These are phyloP conservation scores for Noctilio leporinus DNA, from an alignment of 2,113 vertebrate species.

Conservation along the genomic window DNA sequence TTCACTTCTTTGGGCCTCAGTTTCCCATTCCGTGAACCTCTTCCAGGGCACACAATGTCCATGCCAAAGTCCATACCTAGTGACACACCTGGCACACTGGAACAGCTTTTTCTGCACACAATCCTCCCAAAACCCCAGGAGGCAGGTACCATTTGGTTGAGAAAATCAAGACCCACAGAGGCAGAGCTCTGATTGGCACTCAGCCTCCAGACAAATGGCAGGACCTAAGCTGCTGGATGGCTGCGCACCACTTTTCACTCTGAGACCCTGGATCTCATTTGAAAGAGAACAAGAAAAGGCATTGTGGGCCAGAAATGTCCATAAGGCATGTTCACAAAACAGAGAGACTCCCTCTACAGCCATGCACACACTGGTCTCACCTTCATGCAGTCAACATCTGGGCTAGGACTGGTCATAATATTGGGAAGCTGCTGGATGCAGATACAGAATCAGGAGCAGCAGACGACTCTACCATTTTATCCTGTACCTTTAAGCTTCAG, in stretches of 20 bases:
- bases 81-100: rapidly evolving
- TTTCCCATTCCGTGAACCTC: not conserved
- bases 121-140: not conserved
- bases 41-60: not conserved
- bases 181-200: not conserved
- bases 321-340: rapidly evolving
- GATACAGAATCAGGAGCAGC: rapidly evolving
- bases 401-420: rapidly evolving
- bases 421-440: not conserved
- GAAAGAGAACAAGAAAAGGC: not conserved
- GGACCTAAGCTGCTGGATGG: rapidly evolving
- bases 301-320: rapidly evolving
- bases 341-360: too few species aligned
- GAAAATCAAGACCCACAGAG: not conserved
- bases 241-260: rapidly evolving
- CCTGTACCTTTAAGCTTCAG: not conserved
- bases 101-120: rapidly evolving
- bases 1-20: not conserved
- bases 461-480: too few species aligned
- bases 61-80: not conserved
- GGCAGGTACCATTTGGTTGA: rapidly evolving
- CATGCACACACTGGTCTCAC: rapidly evolving
- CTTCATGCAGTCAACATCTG: rapidly evolving
- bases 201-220: rapidly evolving
- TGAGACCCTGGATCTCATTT: rapidly evolving